A percentile compares a stretch with the other conserved stretches of the same genome.
phyloP scores from a whole-genome alignment of 2,113 vertebrate species.

The Trochalopteron elliotii region DNA sequence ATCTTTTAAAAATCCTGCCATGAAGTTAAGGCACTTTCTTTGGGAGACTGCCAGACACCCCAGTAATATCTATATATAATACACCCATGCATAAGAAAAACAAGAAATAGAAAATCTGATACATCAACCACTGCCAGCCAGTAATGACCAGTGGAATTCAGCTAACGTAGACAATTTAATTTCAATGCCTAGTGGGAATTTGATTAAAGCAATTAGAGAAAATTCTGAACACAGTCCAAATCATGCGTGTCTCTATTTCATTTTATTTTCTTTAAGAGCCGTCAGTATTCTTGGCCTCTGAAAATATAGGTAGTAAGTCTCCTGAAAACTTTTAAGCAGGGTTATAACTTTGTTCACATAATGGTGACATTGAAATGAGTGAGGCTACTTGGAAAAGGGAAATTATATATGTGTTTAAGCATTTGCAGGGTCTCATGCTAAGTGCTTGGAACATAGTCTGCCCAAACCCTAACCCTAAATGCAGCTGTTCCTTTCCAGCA shows the following conservation, averaged over 20 bases:
- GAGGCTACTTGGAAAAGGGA: conserved; percentile 26
- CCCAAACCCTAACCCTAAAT: neutral
- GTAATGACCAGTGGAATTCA: conserved; percentile 59
- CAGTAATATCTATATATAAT: conserved; percentile 2
- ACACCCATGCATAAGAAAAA: conserved; percentile 24
- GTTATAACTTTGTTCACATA: conserved; percentile 3
- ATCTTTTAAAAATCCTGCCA: neutral
- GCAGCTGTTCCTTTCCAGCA: neutral
- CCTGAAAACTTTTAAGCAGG: neutral
- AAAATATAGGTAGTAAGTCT: conserved; percentile 8
- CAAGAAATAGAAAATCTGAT: conserved; percentile 39
- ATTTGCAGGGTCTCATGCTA: neutral
- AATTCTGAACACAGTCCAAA: conserved; percentile 46
- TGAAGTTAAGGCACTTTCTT: neutral
- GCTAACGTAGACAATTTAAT: conserved; percentile 53
- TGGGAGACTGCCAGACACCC: conserved; percentile 13
- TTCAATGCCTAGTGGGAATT: conserved; percentile 57
- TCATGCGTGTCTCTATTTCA: neutral
- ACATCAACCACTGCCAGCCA: conserved; percentile 24
- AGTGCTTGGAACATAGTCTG: neutral
- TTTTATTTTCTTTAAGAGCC: conserved; percentile 31
- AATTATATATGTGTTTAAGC: neutral
- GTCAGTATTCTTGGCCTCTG: conserved; percentile 41
- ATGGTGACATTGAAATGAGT: conserved; percentile 14
- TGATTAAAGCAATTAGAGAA: conserved; percentile 61